Conservation (phyloP, 2,888 invertebrate species). For the Dione vanillae region DNA sequence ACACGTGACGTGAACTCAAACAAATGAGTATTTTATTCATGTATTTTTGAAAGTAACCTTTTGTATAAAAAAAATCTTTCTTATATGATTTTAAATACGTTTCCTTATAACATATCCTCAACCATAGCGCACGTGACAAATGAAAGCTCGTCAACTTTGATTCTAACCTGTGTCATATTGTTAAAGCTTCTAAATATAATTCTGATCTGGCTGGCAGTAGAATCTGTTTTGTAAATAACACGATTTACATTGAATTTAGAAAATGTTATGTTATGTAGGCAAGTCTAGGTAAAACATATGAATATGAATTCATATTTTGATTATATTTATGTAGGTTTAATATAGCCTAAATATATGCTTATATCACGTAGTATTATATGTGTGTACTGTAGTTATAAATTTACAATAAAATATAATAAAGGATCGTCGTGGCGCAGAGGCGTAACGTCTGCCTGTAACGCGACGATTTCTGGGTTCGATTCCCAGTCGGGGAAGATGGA, state of each 20-base stretch:
- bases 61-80: background rate
- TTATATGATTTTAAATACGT: conserved; percentile 9
- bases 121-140: conserved; percentile 28
- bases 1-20: background rate
- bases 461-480: no score
- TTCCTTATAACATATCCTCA: conserved; percentile 13
- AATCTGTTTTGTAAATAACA: background rate
- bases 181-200: conserved; percentile 24
- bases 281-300: no score
- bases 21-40: background rate
- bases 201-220: background rate
- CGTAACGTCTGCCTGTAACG: no score
- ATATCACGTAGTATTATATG: no score
- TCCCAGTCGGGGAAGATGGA: no score
- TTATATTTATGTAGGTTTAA: no score
- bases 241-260: background rate
- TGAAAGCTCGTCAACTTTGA: conserved; percentile 33
- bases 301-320: no score
- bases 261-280: background rate
- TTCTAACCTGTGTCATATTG: conserved; percentile 19
- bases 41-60: conserved; percentile 10
- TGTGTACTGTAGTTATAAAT: no score
- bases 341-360: no score
- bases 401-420: no score
- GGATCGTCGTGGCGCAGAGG: no score